Evolutionary conservation across 1,140 invertebrate genomes (phyloP).

Genomic region (Sweltsa coloradensis): DNA sequence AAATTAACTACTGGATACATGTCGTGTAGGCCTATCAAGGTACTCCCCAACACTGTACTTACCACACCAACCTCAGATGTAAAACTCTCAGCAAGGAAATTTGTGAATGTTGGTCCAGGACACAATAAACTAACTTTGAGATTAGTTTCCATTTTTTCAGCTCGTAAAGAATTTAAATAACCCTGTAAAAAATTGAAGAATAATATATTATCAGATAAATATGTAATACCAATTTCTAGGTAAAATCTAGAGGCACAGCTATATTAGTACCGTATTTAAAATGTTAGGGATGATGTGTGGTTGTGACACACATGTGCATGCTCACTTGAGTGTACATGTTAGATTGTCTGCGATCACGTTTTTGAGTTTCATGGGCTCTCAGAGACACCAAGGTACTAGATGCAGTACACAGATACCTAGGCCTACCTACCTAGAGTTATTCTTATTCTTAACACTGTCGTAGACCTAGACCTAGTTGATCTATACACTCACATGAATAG

Average conservation of each 20-base stretch:
- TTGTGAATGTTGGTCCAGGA: constrained; percentile 61
- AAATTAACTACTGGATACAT: too few relatives aligned
- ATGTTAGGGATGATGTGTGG: constrained; percentile 13
- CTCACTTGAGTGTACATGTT: constrained; percentile 1
- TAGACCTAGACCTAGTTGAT: background rate
- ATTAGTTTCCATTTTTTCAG: constrained; percentile 45
- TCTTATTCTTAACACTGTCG: background rate
- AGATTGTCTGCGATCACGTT: background rate
- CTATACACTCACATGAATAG: constrained; percentile 52
- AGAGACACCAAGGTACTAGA: background rate
- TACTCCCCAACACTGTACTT: too few relatives aligned
- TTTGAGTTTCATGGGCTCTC: background rate
- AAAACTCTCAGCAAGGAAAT: constrained; percentile 56
- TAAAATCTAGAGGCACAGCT: too few relatives aligned
- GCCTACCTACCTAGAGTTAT: constrained; percentile 7
- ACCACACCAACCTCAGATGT: constrained; percentile 50
- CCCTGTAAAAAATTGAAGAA: constrained; percentile 43
- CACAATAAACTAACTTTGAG: constrained; percentile 59
- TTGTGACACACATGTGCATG: constrained; percentile 6
- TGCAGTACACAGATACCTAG: constrained; percentile 1
- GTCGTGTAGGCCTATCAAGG: too few relatives aligned
- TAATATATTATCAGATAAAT: too few relatives aligned
- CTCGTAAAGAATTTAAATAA: constrained; percentile 49
- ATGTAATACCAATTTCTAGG: too few relatives aligned
- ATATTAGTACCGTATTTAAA: background rate